Conservation (phyloP, 2,113 vertebrate genomes). For the Salvelinus fontinalis region DNA sequence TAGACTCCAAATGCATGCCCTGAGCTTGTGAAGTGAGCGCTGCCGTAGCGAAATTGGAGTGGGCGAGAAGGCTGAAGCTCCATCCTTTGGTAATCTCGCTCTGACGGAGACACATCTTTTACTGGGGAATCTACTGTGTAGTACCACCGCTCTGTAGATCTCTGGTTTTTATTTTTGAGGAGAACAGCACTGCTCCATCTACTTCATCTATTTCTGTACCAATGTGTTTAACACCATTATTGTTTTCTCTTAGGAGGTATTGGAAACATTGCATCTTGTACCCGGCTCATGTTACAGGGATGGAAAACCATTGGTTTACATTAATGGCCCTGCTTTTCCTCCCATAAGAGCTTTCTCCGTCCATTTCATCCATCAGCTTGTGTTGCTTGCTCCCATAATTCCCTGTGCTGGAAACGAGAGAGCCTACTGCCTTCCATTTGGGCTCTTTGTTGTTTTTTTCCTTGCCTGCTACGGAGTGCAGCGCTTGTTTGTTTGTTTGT, state of each 20-base stretch:
- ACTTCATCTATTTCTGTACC: constrained; percentile 41
- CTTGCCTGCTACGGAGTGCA: background rate
- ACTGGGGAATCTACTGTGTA: background rate
- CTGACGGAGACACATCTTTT: background rate
- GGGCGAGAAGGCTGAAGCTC: too few relatives aligned
- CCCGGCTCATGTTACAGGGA: constrained; percentile 42
- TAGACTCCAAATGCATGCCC: too few relatives aligned
- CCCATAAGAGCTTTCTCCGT: constrained; percentile 39
- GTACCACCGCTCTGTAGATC: constrained; percentile 24
- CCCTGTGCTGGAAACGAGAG: background rate
- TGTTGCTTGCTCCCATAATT: constrained; percentile 15
- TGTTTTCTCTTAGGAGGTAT: constrained; percentile 40
- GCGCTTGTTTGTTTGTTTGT: constrained; percentile 3
- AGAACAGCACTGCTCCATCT: constrained; percentile 33
- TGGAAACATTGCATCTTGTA: constrained; percentile 46
- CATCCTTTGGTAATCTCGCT: background rate
- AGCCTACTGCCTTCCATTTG: background rate
- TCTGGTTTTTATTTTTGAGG: constrained; percentile 25
- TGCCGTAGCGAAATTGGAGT: too few relatives aligned
- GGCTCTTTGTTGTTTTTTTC: constrained; percentile 8
- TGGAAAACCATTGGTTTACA: constrained; percentile 47
- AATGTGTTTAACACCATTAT: constrained; percentile 41
- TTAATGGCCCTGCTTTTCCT: constrained; percentile 50
- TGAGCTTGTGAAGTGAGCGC: too few relatives aligned
- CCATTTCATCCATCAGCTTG: constrained; percentile 37